Base-by-base conservation (phyloP, 2,888 invertebrate genomes). In the Cephus runcator region DNA sequence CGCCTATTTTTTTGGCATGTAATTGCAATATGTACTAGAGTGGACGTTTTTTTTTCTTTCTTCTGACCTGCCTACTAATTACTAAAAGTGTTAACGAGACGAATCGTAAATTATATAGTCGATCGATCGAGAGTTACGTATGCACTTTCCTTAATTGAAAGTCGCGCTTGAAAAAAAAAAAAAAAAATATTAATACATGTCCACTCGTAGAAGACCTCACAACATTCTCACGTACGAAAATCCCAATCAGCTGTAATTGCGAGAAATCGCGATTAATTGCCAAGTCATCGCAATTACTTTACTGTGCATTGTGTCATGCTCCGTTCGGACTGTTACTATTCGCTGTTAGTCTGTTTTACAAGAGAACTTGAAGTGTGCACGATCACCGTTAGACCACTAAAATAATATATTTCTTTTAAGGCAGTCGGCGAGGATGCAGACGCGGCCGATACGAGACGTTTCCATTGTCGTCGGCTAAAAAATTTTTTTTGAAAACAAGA, bases 1-100 rank as follows among this genome's bases (percentile, higher is more conserved):
- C 1, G 4, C 36, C 36, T 4, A 36, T 12, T 82, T 81, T 75
- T 81, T 84, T 85, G 77, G 88, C 88, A 89, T 89, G 89, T 81
- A 84, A 81, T 87, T 84, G 83, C 83, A 82, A 81, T 83, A 87
- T 79, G 76, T 82, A 87, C 79, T 81, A 79, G 82, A 82, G 81
- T 82, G 80, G 79, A 77, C 81, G 81, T 82, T 78, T 76, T 81
- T 69, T 81, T 80, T 79, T 80, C 82, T 79, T 40, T 40, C 6
- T 40, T 56, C 56, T 56, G 31, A 71, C 71, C 31, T 31, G 71
- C 33, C 15, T 79, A 78, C 79, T 79, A 81, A 77, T 83, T 76
- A 77, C 69, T 69, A 68, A 71, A 71, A 15, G 56, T 23, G 56
- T 56, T 56, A 23, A 56, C 9, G 23, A 56, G 23, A 23, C 23